Conservation (phyloP, 2,888 invertebrate genomes). For the Tipula helvola region DNA sequence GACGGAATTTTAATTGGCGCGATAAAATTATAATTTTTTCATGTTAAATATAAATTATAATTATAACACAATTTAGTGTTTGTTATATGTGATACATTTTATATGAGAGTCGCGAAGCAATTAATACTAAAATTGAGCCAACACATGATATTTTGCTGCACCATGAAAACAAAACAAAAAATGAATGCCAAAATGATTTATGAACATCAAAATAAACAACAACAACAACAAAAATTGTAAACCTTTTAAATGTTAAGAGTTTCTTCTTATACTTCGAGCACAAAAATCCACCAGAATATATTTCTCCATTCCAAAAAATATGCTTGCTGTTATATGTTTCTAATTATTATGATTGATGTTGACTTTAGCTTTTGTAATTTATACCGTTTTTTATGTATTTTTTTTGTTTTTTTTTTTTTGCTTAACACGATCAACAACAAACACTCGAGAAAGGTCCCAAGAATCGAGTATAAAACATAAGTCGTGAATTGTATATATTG, state of each 20-base stretch:
- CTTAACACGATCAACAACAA: neutral
- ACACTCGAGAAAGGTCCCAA: neutral
- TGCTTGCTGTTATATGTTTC: neutral
- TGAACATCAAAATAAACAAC: neutral
- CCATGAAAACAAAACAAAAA: neutral
- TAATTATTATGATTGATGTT: constrained; percentile 4
- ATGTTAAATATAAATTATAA: neutral
- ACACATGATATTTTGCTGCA: neutral
- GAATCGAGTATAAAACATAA: neutral
- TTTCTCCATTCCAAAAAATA: neutral
- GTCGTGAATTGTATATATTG: neutral
- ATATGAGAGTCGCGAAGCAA: neutral
- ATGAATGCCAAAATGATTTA: neutral
- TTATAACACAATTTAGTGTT: neutral
- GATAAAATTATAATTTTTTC: neutral
- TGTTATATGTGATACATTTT: neutral
- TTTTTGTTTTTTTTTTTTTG: neutral
- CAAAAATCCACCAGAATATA: neutral
- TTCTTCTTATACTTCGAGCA: neutral
- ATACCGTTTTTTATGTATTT: neutral
- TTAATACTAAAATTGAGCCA: neutral
- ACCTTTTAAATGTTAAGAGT: neutral
- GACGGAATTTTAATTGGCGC: neutral
- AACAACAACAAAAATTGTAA: neutral
- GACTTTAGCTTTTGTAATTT: neutral